These are phyloP conservation scores for Lates japonicus DNA, from an alignment of 2,797 vertebrate genomes.

Conservation along the genomic window DNA sequence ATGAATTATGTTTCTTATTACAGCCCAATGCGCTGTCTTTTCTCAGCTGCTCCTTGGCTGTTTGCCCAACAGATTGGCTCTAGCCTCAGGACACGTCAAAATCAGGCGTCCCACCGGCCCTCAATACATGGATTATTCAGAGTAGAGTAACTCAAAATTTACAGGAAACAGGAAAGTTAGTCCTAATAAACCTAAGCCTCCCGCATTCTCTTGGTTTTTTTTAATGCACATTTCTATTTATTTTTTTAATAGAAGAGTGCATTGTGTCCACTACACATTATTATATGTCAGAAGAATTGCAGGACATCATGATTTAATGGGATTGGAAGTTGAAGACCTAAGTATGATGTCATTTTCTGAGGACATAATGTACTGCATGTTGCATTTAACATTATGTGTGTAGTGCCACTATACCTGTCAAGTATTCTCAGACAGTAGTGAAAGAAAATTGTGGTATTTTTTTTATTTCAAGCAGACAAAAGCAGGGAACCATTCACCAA, in stretches of 20 bases:
- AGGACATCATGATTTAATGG: not conserved
- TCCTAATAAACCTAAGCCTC: slow-evolving; percentile 10
- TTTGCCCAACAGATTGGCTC: slow-evolving; percentile 55
- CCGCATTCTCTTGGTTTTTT: not conserved
- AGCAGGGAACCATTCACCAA: not conserved
- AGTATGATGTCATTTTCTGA: not conserved
- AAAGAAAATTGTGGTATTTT: not conserved
- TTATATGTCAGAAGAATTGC: not conserved
- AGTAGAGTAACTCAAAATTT: slow-evolving; percentile 37
- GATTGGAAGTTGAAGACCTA: not conserved
- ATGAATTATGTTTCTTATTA: slow-evolving; percentile 21
- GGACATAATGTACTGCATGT: not conserved
- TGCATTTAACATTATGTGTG: not conserved
- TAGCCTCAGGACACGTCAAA: slow-evolving; percentile 54
- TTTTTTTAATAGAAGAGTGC: not conserved
- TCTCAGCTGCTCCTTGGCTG: slow-evolving; percentile 38
- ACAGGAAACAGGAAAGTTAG: slow-evolving; percentile 31
- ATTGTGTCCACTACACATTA: not conserved
- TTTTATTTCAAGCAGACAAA: not conserved
- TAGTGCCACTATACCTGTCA: not conserved
- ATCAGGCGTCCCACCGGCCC: slow-evolving; percentile 32
- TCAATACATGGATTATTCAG: slow-evolving; percentile 48
- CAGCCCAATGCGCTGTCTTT: slow-evolving; percentile 2
- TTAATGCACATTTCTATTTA: not conserved
- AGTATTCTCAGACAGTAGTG: not conserved